A percentile compares a stretch with the other conserved stretches of the same genome.
Evolutionary conservation across 2,113 vertebrate genomes (phyloP).

Genomic region (Rhabdornis inornatus): DNA sequence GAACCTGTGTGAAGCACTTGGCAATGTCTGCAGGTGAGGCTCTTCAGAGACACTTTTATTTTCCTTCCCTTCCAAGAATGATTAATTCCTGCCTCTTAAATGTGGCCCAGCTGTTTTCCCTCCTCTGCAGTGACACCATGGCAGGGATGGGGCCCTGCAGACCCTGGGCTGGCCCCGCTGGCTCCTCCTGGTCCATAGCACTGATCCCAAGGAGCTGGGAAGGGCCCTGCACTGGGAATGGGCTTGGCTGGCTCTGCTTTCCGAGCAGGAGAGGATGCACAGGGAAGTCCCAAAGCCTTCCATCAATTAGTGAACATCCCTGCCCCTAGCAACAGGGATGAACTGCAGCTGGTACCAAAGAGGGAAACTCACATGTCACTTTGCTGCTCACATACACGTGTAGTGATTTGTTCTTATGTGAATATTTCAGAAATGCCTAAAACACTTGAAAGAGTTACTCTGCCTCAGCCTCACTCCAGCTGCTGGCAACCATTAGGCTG

Average conservation of each 20-base stretch:
- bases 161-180: rapidly evolving
- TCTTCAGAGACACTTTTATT: neutral
- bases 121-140: neutral
- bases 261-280: neutral
- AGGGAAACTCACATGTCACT: neutral
- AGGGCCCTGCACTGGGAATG: neutral
- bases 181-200: rapidly evolving
- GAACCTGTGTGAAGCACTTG: neutral
- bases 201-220: neutral
- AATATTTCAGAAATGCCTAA: neutral
- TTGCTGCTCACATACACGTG: rapidly evolving
- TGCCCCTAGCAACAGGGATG: neutral
- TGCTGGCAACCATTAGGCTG: slow-evolving; percentile 29
- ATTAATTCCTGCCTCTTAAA: neutral
- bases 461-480: neutral
- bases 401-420: neutral
- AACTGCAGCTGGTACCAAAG: neutral
- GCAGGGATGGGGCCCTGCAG: neutral
- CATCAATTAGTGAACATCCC: neutral
- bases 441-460: neutral
- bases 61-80: neutral
- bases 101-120: neutral
- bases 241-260: neutral
- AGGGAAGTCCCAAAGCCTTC: neutral
- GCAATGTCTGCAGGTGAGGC: neutral